Base-by-base conservation (phyloP, 2,113 vertebrate species). In the Uropsilus gracilis region DNA sequence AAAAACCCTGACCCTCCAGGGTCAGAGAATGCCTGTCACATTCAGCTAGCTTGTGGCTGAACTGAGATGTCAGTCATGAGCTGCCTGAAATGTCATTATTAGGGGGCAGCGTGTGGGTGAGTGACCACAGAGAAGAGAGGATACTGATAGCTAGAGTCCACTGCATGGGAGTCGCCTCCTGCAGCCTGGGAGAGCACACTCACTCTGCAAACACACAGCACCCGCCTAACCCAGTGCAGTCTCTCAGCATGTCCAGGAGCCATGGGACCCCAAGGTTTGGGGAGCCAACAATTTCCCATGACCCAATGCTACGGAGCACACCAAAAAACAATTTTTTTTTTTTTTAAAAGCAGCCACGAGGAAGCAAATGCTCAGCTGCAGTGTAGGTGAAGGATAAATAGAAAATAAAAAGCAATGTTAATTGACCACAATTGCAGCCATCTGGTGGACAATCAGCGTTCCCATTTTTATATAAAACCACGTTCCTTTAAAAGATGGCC, bases 71-170 rank as follows among this genome's bases (percentile, higher is more conserved):
- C 20, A 59, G 8, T 22, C 26, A 50, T 89, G 0, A 59, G 92
- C 95, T 95, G 90, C 94, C 89, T 69, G 77, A 77, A 97, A 34
- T 26, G 39, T 50, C 6, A 0, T 48, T n/a, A 55, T 83, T 96
- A 73, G 50, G 4, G 18, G 4, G 18, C 50, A 18, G 50, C 17
- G 2, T 18, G 50, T 13, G 2, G 50, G 50, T 14, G 18, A 17
- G 50, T 53, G 50, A 18, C 14, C 50, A 6, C 50, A 17, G 48
- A 14, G 18, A 12, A 18, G 50, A 17, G 50, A 18, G 50, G 50
- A 53, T 17, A 2, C 17, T 18, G 16, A 18, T 4, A 17, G 50
- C n/a, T n/a, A n/a, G n/a, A n/a, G n/a, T n/a, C n/a, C n/a, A n/a
- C n/a, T n/a, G n/a, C n/a, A n/a, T n/a, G n/a, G n/a, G n/a, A n/a